A percentile compares a stretch with the other conserved stretches of the same genome.
phyloP scores from a whole-genome alignment of 2,888 invertebrate species.

The Odontomyia ornata region DNA sequence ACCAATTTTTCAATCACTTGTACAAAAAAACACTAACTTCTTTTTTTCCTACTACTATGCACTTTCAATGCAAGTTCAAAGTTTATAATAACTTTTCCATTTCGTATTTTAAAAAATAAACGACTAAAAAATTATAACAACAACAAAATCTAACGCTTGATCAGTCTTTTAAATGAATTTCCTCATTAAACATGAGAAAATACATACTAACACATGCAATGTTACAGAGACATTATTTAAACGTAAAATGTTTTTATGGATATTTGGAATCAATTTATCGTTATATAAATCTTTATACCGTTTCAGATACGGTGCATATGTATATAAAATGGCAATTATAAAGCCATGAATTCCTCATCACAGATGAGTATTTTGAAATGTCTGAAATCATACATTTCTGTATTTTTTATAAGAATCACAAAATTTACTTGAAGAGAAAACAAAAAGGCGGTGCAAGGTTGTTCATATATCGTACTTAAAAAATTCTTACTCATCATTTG shows the following conservation, averaged over 20 bases:
- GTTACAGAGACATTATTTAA: neutral
- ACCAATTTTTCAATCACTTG: neutral
- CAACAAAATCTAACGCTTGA: slow-evolving; percentile 32
- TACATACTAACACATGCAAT: neutral
- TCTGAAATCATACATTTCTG: neutral
- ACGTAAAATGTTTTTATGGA: neutral
- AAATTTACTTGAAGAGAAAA: neutral
- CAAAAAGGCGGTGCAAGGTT: neutral
- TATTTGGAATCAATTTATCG: neutral
- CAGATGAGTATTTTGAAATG: neutral
- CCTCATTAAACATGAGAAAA: neutral
- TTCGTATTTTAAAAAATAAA: neutral
- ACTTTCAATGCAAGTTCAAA: neutral
- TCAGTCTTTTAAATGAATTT: slow-evolving; percentile 43
- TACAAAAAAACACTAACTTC: neutral
- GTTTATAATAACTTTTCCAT: neutral
- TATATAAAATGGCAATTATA: slow-evolving; percentile 1
- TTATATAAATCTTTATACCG: neutral
- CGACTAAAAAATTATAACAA: slow-evolving; percentile 5
- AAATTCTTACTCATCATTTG: neutral
- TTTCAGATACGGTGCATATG: neutral
- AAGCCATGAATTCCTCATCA: neutral
- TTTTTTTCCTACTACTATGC: neutral
- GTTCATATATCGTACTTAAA: neutral
- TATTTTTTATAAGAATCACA: slow-evolving; percentile 37